These are phyloP conservation scores for Syngnathus typhle DNA, from an alignment of 2,113 vertebrate species.

Conservation along the genomic window DNA sequence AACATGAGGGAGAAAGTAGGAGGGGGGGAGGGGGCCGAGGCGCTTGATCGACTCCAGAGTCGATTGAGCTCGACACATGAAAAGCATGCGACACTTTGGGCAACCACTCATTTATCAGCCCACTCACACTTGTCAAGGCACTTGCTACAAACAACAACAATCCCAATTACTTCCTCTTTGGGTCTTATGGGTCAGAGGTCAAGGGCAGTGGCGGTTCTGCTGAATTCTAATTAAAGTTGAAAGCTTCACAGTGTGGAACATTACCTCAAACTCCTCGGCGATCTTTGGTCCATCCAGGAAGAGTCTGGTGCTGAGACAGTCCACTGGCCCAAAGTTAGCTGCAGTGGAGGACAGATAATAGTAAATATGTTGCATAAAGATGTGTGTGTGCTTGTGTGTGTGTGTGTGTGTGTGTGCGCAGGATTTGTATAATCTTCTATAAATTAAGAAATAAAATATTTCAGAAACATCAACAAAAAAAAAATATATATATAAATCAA, in stretches of 20 bases:
- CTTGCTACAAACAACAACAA: background rate
- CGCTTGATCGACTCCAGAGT: background rate
- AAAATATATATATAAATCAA: too few species aligned
- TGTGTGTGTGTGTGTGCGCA: too few species aligned
- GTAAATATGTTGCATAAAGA: background rate
- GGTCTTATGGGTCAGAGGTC: background rate
- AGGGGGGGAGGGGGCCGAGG: too few species aligned
- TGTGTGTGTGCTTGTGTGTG: too few species aligned
- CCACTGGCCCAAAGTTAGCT: constrained; percentile 79
- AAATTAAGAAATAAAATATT: too few species aligned
- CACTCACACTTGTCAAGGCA: background rate
- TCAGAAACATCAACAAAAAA: too few species aligned
- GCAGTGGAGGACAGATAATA: background rate
- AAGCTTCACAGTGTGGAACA: too few species aligned
- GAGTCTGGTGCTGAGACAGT: constrained; percentile 85
- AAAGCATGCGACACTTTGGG: background rate
- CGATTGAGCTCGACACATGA: background rate
- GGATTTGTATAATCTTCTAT: too few species aligned
- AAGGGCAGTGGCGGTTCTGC: too few species aligned
- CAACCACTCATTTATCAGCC: background rate
- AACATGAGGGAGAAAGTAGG: background rate
- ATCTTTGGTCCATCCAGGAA: constrained; percentile 91
- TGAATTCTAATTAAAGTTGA: background rate
- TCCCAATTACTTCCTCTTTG: background rate
- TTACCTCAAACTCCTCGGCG: constrained; percentile 89